phyloP scores from a whole-genome alignment of 2,888 invertebrate species.

The Pharmacophagus antenor region DNA sequence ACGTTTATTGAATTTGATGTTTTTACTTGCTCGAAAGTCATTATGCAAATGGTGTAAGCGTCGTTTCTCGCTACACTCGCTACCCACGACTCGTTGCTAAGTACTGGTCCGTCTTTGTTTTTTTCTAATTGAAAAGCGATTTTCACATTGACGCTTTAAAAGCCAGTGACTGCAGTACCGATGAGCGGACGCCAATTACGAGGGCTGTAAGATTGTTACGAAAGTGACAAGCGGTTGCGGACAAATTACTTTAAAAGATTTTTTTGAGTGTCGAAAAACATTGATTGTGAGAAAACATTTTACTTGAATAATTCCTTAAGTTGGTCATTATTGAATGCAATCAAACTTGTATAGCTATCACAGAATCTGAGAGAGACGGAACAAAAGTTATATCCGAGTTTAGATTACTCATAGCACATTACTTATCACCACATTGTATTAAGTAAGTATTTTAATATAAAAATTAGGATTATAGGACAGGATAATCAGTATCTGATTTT shows the following conservation, averaged over 20 bases:
- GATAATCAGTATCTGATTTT: too few species aligned
- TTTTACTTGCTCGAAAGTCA: background rate
- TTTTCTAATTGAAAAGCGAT: constrained; percentile 41
- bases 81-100: background rate
- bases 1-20: constrained; percentile 1
- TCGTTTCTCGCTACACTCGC: constrained; percentile 1
- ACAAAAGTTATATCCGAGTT: too few species aligned
- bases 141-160: constrained; percentile 35
- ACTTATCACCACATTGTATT: too few species aligned
- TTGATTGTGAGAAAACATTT: too few species aligned
- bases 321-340: too few species aligned
- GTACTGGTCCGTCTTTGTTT: constrained; percentile 12
- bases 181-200: constrained; percentile 35
- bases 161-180: constrained; percentile 31
- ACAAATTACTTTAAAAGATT: constrained; percentile 36
- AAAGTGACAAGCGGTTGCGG: constrained; percentile 28
- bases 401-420: too few species aligned
- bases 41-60: constrained; percentile 4
- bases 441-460: too few species aligned
- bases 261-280: background rate
- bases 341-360: too few species aligned
- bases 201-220: constrained; percentile 1
- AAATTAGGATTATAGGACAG: too few species aligned
- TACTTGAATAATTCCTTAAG: too few species aligned
- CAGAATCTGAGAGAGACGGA: too few species aligned